A percentile compares a stretch with the other conserved stretches of the same genome.
Conservation (phyloP, 1,140 invertebrate species). For the Cataglyphis hispanica region DNA sequence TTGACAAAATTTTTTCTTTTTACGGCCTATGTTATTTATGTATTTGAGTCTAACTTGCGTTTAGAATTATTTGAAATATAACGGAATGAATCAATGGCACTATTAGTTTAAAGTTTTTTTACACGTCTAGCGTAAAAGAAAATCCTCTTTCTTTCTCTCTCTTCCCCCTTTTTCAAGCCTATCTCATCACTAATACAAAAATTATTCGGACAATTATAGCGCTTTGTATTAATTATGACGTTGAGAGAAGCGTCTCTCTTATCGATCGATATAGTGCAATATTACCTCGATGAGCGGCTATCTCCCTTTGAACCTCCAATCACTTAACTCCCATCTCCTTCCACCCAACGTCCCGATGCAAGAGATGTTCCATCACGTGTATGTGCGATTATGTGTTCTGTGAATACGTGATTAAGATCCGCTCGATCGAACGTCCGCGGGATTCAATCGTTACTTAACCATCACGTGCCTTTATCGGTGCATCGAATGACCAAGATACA, state of each 20-base stretch:
- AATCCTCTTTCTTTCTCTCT: neutral
- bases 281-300: slow-evolving; percentile 76
- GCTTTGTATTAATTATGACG: slow-evolving; percentile 72
- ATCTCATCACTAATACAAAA: slow-evolving; percentile 3
- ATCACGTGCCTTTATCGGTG: slow-evolving; percentile 9
- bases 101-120: neutral
- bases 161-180: too few species aligned
- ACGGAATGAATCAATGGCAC: neutral
- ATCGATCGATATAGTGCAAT: slow-evolving; percentile 76
- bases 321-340: slow-evolving; percentile 52
- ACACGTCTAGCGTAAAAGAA: neutral
- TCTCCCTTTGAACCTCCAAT: slow-evolving; percentile 69
- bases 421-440: slow-evolving; percentile 51
- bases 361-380: slow-evolving; percentile 67
- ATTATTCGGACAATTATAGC: slow-evolving; percentile 74
- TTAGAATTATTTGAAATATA: neutral
- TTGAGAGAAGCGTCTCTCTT: slow-evolving; percentile 63
- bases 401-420: slow-evolving; percentile 72
- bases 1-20: too few species aligned
- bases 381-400: slow-evolving; percentile 68
- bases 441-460: slow-evolving; percentile 36
- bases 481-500: slow-evolving; percentile 15
- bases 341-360: slow-evolving; percentile 11
- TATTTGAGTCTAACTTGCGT: neutral
- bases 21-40: too few species aligned